These are phyloP conservation scores for Tribolium freemani DNA, from an alignment of 2,888 invertebrate genomes.

Conservation along the genomic window DNA sequence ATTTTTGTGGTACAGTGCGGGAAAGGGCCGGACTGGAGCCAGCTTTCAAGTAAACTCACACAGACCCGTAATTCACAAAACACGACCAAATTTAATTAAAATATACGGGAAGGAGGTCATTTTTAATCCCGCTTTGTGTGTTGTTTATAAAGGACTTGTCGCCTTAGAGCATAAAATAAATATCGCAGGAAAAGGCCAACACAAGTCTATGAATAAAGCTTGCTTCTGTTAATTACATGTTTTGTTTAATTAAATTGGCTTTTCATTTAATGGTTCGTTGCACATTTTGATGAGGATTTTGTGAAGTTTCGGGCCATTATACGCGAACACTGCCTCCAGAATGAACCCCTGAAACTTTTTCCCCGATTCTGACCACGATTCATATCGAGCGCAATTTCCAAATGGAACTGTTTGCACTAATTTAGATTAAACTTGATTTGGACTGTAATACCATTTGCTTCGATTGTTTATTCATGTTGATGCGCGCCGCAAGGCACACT, in stretches of 20 bases:
- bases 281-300: conserved; percentile 60
- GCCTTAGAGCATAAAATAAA: conserved; percentile 11
- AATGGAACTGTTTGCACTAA: neutral
- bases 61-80: neutral
- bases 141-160: conserved; percentile 14
- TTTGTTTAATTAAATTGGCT: conserved; percentile 66
- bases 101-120: neutral
- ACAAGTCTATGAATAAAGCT: conserved; percentile 47
- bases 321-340: neutral
- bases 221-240: conserved; percentile 62
- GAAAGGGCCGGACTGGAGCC: neutral
- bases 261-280: conserved; percentile 63
- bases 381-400: neutral
- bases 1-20: neutral
- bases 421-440: conserved; percentile 2
- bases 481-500: neutral
- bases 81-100: conserved; percentile 24
- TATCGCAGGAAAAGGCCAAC: conserved; percentile 14
- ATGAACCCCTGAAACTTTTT: conserved; percentile 47
- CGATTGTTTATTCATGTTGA: conserved; percentile 1
- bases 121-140: conserved; percentile 21
- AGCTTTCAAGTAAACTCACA: conserved; percentile 4
- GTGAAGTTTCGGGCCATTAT: conserved; percentile 22
- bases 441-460: neutral
- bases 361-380: neutral